Percentiles rank a stretch among this genome's conserved stretches.
phyloP scores from a whole-genome alignment of 2,888 invertebrate species.

The Scaptodrosophila latifasciaeformis region DNA sequence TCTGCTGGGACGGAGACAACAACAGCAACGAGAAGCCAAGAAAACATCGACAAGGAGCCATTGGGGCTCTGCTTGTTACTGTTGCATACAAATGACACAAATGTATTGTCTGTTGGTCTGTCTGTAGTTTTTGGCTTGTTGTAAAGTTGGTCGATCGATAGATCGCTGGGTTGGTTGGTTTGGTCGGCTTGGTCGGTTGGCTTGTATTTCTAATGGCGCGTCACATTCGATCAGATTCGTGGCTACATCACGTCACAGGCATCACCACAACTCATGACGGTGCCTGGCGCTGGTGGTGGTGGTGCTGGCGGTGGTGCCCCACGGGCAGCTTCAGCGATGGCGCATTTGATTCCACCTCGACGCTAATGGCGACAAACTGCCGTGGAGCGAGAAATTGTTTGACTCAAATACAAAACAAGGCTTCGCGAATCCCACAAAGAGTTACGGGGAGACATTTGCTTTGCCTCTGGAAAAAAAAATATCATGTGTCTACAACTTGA shows the following conservation, averaged over 20 bases:
- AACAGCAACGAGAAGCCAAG: no score
- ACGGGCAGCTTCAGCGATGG: conserved; percentile 22
- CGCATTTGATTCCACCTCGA: conserved; percentile 65
- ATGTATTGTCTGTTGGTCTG: conserved; percentile 56
- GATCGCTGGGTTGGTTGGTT: conserved; percentile 14
- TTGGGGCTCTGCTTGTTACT: conserved; percentile 20
- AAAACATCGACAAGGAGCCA: no score
- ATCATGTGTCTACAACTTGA: conserved; percentile 25
- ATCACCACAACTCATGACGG: background rate
- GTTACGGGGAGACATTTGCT: no score
- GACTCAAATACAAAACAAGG: conserved; percentile 17
- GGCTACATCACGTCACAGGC: conserved; percentile 27
- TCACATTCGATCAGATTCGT: conserved; percentile 64
- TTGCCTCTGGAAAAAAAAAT: conserved; percentile 12
- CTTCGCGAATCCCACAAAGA: no score
- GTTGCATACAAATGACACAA: conserved; percentile 74
- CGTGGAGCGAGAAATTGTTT: conserved; percentile 67
- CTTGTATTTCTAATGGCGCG: conserved; percentile 62
- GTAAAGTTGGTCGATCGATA: conserved; percentile 4
- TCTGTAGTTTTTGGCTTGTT: conserved; percentile 54
- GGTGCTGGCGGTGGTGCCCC: no score
- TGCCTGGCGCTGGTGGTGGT: no score
- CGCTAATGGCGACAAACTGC: conserved; percentile 74
- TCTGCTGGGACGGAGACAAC: background rate
- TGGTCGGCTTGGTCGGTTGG: conserved; percentile 5